Base-by-base conservation (phyloP, 2,888 invertebrate genomes). In the Hecatera dysodea region DNA sequence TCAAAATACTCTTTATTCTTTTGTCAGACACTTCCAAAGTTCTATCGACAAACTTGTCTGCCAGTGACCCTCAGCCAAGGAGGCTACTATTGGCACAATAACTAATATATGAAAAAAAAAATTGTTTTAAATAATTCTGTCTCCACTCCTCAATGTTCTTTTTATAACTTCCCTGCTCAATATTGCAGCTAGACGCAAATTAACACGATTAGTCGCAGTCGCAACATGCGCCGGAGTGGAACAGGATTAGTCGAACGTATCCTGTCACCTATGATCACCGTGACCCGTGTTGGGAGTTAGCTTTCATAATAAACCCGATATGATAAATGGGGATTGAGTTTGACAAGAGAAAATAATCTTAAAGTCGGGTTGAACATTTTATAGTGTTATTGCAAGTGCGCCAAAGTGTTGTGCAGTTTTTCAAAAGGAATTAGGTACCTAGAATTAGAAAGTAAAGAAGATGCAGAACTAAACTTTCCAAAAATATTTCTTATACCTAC, bases 281-380 rank as follows among this genome's bases (percentile, higher is more conserved):
- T 72, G 29, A 68, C 63, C 55, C 50, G 65, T 67, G 81, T 71
- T 71, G 29, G 67, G 66, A 76, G 46, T 55, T 60, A 24, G 60
- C 78, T 81, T 72, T 79, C 78, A 79, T 81, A 77, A 81, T 67
- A 81, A 79, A 81, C 56, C 22, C 15, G 78, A 67, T 65, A 59
- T 39, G 82, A 67, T 79, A 78, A 66, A 70, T 66, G 60, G 62
- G 39, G 12, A 55, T 63, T 36, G 11, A 29, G 44, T 59, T 60
- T 63, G 55, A 53, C 22, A n/a, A 44, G 17, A 7, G 22, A 65
- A 56, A 69, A 50, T 44, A n/a, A 46, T 56, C 15, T 56, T 42
- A 17, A 74, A 48, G 19, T 27, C 12, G 0, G 4, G 19, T 4
- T 48, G 11, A 15, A 39, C 29, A 59, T 39, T 3, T 44, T 15